Evolutionary conservation across 1,140 invertebrate species (phyloP).

Genomic region (Lanistes nyassanus): DNA sequence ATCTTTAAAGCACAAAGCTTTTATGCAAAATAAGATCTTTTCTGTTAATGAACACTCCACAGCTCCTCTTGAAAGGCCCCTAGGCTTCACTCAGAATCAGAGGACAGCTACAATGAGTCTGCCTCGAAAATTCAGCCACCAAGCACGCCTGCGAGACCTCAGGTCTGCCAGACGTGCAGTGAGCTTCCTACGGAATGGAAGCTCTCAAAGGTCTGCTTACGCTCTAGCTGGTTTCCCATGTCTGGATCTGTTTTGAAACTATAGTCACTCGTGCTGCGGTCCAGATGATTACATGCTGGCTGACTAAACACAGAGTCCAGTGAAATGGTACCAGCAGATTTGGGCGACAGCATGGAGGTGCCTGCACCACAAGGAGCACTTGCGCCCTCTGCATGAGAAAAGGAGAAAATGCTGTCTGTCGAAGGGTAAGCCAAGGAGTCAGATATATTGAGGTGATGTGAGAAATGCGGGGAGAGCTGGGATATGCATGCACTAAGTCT

Average conservation of each 20-base stretch:
- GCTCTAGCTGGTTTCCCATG: conserved; percentile 2
- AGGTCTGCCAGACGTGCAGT: conserved; percentile 23
- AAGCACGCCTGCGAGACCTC: not conserved
- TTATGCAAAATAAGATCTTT: not conserved
- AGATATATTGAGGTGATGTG: not conserved
- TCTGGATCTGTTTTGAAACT: not conserved
- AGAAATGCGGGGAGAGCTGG: conserved; percentile 26
- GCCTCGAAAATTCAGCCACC: not conserved
- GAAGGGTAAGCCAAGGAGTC: conserved; percentile 13
- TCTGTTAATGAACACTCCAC: not conserved
- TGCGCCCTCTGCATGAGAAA: not conserved
- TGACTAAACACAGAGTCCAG: not conserved
- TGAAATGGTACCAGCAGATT: not conserved
- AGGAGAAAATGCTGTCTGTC: conserved; percentile 23
- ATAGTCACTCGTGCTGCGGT: not conserved
- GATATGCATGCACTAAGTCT: conserved; percentile 13
- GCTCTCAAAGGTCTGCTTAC: conserved; percentile 11
- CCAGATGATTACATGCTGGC: not conserved
- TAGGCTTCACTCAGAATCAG: no score
- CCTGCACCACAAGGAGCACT: not conserved
- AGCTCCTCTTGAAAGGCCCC: not conserved
- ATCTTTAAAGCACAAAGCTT: not conserved
- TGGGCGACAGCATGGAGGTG: not conserved
- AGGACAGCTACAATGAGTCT: not conserved
- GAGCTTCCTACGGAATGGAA: conserved; percentile 23